Base-by-base conservation (phyloP, 2,797 vertebrate genomes). In the Mus spretus region DNA sequence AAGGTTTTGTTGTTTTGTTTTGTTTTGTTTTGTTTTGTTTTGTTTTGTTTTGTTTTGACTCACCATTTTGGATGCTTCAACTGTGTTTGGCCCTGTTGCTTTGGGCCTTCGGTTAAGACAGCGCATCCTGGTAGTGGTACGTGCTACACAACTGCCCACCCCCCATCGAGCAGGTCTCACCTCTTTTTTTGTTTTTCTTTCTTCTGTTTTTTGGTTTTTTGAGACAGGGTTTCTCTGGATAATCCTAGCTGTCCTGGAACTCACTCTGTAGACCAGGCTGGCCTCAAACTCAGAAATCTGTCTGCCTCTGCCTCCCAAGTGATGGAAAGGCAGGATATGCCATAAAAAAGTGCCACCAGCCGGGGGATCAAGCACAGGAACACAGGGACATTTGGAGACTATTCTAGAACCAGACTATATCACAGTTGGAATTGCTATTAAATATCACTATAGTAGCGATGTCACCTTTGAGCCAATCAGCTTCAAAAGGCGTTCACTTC, bases 401-500 rank as follows among this genome's bases (percentile, higher is more conserved):
- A 84, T 72, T 90, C 72, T 22, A 67, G 72, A 85, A 50, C 72
- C 22, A 57, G 53, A 31, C 65, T 37, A 11, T 11, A 40, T 26
- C 22, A 53, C 17, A 53, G 6, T 0, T 31, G 19, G 19, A 44
- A n/a, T 34, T 6, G 14, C 22, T 9, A 3, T 67, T 3, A 26
- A 57, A 65, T 19, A 31, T 65, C 3, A 19, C n/a, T 55, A 40
- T 5, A 12, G 2, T 20, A 0, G 1, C 6, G 7, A 8, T n/a
- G 9, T 37, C 28, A 65, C 44, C 75, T 72, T 1, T 44, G 92
- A 63, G 44, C 34, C 88, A 87, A 0, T 19, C 55, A 72, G 47
- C 11, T 40, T 63, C 67, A 17, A 17, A 31, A 47, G 26, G n/a
- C 47, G 78, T 87, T 79, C 50, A 3, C 14, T 77, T 89, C 75